Evolutionary conservation across 2,797 vertebrate genomes (phyloP).

Genomic region (Clarias pachynema): DNA sequence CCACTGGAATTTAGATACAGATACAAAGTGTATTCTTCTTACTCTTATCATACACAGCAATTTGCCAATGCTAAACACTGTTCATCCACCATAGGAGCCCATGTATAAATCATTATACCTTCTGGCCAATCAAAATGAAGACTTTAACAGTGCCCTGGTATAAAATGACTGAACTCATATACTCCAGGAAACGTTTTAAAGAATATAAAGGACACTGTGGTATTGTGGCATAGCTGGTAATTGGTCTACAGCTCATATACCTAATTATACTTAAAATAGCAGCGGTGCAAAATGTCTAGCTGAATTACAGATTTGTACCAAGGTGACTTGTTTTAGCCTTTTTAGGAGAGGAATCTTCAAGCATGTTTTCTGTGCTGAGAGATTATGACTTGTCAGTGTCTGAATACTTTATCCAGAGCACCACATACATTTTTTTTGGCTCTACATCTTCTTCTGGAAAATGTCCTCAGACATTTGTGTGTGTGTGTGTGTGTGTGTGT

Average conservation of each 20-base stretch:
- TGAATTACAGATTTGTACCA: background rate
- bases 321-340: conserved; percentile 36
- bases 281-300: background rate
- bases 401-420: conserved; percentile 35
- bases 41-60: background rate
- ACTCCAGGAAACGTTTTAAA: background rate
- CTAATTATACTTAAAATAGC: background rate
- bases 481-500: conserved; percentile 5
- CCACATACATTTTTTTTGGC: conserved; percentile 24
- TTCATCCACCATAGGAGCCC: background rate
- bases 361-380: conserved; percentile 21
- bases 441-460: conserved; percentile 15
- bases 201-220: background rate
- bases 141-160: background rate
- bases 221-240: background rate
- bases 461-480: conserved; percentile 4
- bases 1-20: background rate
- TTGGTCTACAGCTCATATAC: background rate
- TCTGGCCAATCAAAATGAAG: background rate
- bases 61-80: background rate
- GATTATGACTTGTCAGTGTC: conserved; percentile 35
- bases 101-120: background rate
- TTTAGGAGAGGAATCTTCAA: conserved; percentile 47
- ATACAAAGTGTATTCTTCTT: background rate
- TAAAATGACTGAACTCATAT: background rate